Percentiles rank a stretch among this genome's conserved stretches.
Evolutionary conservation across 2,113 vertebrate species (phyloP).

Genomic region (Sula dactylatra): DNA sequence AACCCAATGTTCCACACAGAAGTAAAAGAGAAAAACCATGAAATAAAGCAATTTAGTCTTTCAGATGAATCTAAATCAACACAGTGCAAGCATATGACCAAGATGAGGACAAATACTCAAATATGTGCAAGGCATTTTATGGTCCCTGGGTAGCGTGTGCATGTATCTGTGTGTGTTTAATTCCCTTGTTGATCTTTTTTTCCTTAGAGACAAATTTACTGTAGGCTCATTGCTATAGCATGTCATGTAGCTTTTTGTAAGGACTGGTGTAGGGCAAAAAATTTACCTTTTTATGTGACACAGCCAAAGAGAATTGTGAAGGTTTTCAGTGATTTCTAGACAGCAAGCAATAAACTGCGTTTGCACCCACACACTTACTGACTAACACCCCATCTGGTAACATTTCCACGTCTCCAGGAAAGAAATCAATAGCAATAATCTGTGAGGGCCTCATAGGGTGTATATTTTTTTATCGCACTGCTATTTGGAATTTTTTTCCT

Average conservation of each 20-base stretch:
- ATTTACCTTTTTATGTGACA: slow-evolving; percentile 70
- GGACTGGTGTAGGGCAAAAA: slow-evolving; percentile 62
- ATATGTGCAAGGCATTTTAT: background rate
- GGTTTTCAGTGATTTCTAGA: slow-evolving; percentile 78
- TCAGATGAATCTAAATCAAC: slow-evolving; percentile 49
- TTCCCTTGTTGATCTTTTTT: slow-evolving; percentile 52
- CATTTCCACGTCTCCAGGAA: slow-evolving; percentile 92
- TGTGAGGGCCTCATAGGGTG: slow-evolving; percentile 82
- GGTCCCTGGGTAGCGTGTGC: background rate
- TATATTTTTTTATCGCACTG: slow-evolving; percentile 77
- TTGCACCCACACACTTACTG: slow-evolving; percentile 86
- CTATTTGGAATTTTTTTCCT: slow-evolving; percentile 73
- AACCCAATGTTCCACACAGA: slow-evolving; percentile 6
- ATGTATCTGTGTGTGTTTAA: background rate
- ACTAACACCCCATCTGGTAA: slow-evolving; percentile 97
- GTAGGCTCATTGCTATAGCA: slow-evolving; percentile 13
- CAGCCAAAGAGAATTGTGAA: slow-evolving; percentile 68
- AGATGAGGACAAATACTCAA: slow-evolving; percentile 28
- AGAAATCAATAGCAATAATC: slow-evolving; percentile 99
- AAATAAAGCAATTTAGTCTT: slow-evolving; percentile 59
- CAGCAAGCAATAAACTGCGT: slow-evolving; percentile 78
- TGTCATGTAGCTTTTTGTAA: slow-evolving; percentile 62
- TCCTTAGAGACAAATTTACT: slow-evolving; percentile 58
- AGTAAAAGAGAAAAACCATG: slow-evolving; percentile 35
- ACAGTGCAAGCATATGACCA: background rate